Conservation (phyloP, 53 echinoderm and acorn worm species). For the Paracentrotus lividus region DNA sequence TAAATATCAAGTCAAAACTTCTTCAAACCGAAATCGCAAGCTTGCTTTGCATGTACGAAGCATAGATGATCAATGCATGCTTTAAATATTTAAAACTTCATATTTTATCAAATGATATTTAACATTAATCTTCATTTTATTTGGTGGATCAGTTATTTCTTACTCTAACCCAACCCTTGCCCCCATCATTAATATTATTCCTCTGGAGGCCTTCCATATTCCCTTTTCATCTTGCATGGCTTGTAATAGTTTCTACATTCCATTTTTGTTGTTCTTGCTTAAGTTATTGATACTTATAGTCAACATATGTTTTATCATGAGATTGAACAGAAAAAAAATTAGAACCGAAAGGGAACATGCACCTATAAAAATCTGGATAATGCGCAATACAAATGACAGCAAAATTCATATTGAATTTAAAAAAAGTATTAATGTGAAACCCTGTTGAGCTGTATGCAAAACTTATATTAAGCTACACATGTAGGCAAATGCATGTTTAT, state of each 20-base stretch:
- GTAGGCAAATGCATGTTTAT: background rate
- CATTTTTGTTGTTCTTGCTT: no score
- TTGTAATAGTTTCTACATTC: no score
- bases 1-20: slow-evolving; percentile 19
- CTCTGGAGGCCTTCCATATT: background rate
- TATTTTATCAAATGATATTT: background rate
- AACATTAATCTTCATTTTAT: background rate
- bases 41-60: background rate
- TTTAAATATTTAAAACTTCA: background rate
- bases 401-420: no score
- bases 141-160: background rate
- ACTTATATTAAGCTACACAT: background rate
- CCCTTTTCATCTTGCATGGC: background rate
- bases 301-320: no score
- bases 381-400: no score
- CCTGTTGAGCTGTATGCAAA: background rate
- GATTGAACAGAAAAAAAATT: background rate
- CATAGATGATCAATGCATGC: background rate
- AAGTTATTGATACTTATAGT: no score
- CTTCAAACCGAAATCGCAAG: background rate
- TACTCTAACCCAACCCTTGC: background rate
- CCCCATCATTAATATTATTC: background rate
- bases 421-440: no score
- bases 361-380: no score
- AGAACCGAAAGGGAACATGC: background rate